phyloP scores from a whole-genome alignment of 2,888 invertebrate genomes.

The Dolichomitus sp. region DNA sequence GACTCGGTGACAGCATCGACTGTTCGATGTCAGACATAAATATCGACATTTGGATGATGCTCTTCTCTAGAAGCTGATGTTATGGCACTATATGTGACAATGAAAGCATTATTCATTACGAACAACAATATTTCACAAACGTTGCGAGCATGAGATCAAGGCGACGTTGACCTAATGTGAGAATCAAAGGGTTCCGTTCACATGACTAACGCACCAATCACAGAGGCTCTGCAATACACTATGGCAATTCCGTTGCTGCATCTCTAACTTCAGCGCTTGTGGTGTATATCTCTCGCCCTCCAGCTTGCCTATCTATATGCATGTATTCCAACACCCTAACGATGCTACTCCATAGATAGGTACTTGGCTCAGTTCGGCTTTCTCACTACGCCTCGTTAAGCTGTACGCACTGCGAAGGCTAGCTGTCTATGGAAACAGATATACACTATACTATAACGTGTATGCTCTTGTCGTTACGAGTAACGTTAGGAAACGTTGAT shows the following conservation, averaged over 20 bases:
- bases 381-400: conserved; percentile 24
- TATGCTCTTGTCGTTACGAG: no score
- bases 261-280: not conserved
- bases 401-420: not conserved
- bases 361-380: not conserved
- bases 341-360: not conserved
- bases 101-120: not conserved
- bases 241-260: conserved; percentile 69
- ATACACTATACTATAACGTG: not conserved
- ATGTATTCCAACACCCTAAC: conserved; percentile 27
- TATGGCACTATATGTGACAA: not conserved
- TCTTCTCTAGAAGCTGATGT: not conserved
- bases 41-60: not conserved
- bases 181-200: conserved; percentile 68
- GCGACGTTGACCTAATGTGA: conserved; percentile 66
- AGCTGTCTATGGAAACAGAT: conserved; percentile 1
- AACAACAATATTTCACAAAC: conserved; percentile 7
- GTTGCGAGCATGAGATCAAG: conserved; percentile 32
- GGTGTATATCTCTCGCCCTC: conserved; percentile 66
- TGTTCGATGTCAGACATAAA: not conserved
- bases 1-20: not conserved
- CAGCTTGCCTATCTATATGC: conserved; percentile 64
- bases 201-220: conserved; percentile 75
- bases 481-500: not conserved
- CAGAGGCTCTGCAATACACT: conserved; percentile 73